Evolutionary conservation across 1,140 invertebrate species (phyloP).

Genomic region (Medauroidea extradentata): DNA sequence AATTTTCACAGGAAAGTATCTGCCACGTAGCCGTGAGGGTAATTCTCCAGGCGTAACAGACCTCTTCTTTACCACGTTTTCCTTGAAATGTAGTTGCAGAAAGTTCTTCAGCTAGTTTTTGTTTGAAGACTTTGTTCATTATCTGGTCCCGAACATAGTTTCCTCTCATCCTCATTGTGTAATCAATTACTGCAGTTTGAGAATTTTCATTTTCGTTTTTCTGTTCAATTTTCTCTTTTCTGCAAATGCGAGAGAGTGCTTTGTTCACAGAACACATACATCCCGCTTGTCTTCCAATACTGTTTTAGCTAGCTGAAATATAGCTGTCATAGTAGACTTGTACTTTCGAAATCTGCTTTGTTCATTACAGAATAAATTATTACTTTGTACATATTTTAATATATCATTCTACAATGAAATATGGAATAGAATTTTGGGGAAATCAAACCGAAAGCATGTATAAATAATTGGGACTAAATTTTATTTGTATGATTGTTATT

Average conservation of each 20-base stretch:
- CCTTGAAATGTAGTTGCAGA: neutral
- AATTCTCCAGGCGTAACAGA: neutral
- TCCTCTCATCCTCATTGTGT: constrained; percentile 12
- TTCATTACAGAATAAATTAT: no score
- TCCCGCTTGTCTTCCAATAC: neutral
- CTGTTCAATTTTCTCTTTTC: neutral
- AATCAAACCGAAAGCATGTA: no score
- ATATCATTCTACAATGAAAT: no score
- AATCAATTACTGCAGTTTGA: constrained; percentile 12
- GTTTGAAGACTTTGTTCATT: constrained; percentile 4
- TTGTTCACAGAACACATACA: neutral
- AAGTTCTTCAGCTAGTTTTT: constrained; percentile 4
- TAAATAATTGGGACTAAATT: no score
- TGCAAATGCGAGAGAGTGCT: neutral
- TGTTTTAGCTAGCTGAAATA: no score
- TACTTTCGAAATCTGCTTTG: no score
- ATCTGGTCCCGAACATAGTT: constrained; percentile 12
- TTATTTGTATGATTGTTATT: no score
- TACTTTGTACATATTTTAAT: no score
- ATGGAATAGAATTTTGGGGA: no score
- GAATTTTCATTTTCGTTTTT: neutral
- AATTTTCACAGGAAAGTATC: constrained; percentile 8
- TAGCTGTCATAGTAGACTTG: no score
- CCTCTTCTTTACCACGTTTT: neutral
- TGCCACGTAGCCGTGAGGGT: neutral